Conservation (phyloP, 2,888 invertebrate genomes). For the Drosophila incognita region DNA sequence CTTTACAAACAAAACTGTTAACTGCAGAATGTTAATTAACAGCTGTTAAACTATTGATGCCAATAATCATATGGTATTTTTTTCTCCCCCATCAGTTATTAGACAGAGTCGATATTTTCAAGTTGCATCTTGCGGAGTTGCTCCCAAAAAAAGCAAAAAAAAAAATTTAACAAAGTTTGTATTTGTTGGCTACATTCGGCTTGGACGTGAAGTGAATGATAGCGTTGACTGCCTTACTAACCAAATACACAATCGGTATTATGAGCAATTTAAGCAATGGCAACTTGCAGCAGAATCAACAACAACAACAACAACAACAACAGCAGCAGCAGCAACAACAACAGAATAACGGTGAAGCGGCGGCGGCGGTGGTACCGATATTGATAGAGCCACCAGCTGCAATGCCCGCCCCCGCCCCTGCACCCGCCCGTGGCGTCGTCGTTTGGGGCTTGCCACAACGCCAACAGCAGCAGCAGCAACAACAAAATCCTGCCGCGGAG, state of each 20-base stretch:
- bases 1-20: conserved; percentile 2
- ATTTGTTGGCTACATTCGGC: conserved; percentile 47
- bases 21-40: conserved; percentile 3
- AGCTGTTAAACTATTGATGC: conserved; percentile 28
- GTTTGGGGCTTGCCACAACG: conserved; percentile 61
- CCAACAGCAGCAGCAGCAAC: conserved; percentile 50
- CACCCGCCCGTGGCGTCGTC: conserved; percentile 58
- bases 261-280: conserved; percentile 84
- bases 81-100: conserved; percentile 13
- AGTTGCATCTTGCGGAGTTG: conserved; percentile 46
- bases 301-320: conserved; percentile 47
- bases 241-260: conserved; percentile 83
- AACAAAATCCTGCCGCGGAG: conserved; percentile 84
- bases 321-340: conserved; percentile 39
- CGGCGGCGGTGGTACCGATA: conserved; percentile 54
- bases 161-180: conserved; percentile 6
- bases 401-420: conserved; percentile 53
- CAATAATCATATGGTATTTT: conserved; percentile 34
- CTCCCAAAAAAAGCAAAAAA: background rate
- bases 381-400: conserved; percentile 49
- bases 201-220: conserved; percentile 81
- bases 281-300: conserved; percentile 66
- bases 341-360: conserved; percentile 53
- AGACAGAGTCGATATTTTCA: conserved; percentile 36
- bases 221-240: conserved; percentile 84